Evolutionary conservation across 2,888 invertebrate genomes (phyloP), one percentile per base, ranked within the genome.

Genomic region (Erannis defoliaria): DNA sequence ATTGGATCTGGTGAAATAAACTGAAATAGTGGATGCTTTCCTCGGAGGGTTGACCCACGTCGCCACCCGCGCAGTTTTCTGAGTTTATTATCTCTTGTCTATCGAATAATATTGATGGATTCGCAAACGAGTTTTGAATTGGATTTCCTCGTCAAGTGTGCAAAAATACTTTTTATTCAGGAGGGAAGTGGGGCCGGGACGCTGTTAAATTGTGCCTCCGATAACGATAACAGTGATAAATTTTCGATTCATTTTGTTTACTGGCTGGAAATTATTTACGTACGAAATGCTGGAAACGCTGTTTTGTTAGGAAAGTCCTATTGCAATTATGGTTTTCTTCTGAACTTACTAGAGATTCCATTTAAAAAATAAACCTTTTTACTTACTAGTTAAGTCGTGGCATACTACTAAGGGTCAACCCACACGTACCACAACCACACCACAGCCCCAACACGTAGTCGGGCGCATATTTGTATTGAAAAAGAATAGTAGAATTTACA

Each of bases 61-160:
- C 64, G 42, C 33, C 46, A 33, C 9, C 43, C 43, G 14, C 16
- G 38, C 55, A n/a, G 21, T 37, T 40, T 23, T 23, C 64, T 26
- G 49, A 65, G 29, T 62, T 40, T 51, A 51, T 51, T 72, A 68
- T 72, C 64, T 70, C 65, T 70, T 62, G 68, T 73, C 72, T 71
- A 74, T 73, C 73, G 68, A 73, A 78, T 75, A 75, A 74, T 74
- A 76, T 76, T 76, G 73, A 78, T 75, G 70, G 74, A 72, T 72
- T 71, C 64, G 46, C 67, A 70, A 75, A 74, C 68, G 71, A 78
- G 72, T 76, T 77, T 72, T 67, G 72, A 73, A 75, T 76, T 71
- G 74, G 74, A 71, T 77, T 75, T 76, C 55, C 68, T 64, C 49
- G 55, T 60, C 56, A 63, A 48, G 53, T 35, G 64, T 54, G 43